Percentiles rank a stretch among this genome's conserved stretches.
Conservation (phyloP, 2,797 vertebrate species). For the Acipenser oxyrinchus region DNA sequence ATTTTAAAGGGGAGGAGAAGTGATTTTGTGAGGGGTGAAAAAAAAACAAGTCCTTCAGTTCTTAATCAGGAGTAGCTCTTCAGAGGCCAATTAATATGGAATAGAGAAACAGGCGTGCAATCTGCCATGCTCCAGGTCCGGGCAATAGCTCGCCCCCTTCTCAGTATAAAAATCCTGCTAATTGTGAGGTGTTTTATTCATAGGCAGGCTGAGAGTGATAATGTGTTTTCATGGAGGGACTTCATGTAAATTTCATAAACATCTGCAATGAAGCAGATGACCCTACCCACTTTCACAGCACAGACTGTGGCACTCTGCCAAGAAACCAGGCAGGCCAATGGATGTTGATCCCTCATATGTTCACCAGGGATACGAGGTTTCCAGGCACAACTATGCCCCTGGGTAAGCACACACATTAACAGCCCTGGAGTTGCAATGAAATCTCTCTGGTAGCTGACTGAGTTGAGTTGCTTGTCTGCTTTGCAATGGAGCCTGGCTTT, state of each 20-base stretch:
- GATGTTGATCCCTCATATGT: background rate
- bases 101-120: conserved; percentile 65
- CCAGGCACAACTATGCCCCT: background rate
- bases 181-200: conserved; percentile 40
- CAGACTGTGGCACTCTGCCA: background rate
- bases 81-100: conserved; percentile 70
- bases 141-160: conserved; percentile 36
- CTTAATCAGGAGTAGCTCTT: conserved; percentile 53
- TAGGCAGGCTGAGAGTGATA: background rate
- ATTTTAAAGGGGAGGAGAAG: background rate
- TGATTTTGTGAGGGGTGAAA: too few relatives aligned
- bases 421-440: background rate
- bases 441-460: too few relatives aligned
- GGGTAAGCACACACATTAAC: background rate
- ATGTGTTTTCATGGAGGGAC: background rate
- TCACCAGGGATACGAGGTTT: background rate
- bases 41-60: conserved; percentile 31
- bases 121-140: conserved; percentile 55
- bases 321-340: background rate
- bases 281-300: background rate
- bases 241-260: conserved; percentile 1
- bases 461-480: too few relatives aligned
- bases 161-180: conserved; percentile 50
- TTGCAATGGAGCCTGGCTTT: too few relatives aligned
- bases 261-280: background rate